phyloP scores from a whole-genome alignment of 2,113 vertebrate species.

The Cyanoderma ruficeps region DNA sequence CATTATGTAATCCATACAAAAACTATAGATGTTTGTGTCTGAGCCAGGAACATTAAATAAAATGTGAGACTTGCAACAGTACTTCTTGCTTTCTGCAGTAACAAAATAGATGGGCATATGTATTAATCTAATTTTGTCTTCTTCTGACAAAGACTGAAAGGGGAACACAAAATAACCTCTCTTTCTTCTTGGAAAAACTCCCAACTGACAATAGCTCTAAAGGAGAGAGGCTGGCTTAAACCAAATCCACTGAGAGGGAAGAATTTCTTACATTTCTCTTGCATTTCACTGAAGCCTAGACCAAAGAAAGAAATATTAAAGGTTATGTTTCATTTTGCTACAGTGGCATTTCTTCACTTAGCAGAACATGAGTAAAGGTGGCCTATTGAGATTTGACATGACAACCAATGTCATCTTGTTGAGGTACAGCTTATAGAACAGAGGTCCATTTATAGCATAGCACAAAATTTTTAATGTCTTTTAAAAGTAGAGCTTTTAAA shows the following conservation, averaged over 20 bases:
- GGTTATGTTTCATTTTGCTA: constrained; percentile 79
- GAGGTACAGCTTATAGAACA: constrained; percentile 59
- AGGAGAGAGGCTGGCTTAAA: constrained; percentile 70
- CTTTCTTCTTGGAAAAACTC: constrained; percentile 60
- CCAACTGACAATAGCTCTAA: constrained; percentile 61
- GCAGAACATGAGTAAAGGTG: constrained; percentile 65
- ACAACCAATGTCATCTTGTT: constrained; percentile 74
- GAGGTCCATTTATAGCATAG: constrained; percentile 69
- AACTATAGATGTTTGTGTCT: not conserved
- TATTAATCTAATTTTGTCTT: constrained; percentile 41
- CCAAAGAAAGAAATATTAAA: constrained; percentile 84
- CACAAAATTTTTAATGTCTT: constrained; percentile 66
- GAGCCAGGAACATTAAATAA: not conserved
- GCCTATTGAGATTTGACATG: constrained; percentile 80
- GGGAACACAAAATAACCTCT: constrained; percentile 24
- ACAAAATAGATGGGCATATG: not conserved
- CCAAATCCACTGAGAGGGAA: constrained; percentile 76
- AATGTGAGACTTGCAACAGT: not conserved
- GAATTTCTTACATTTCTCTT: constrained; percentile 72
- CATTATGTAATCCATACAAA: not conserved
- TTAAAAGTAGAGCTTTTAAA: constrained; percentile 57
- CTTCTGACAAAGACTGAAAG: constrained; percentile 18
- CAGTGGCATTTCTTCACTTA: constrained; percentile 71
- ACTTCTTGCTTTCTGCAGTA: not conserved
- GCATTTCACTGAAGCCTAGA: constrained; percentile 68